Conservation (phyloP, 2,113 vertebrate genomes). For the Eidolon helvum region DNA sequence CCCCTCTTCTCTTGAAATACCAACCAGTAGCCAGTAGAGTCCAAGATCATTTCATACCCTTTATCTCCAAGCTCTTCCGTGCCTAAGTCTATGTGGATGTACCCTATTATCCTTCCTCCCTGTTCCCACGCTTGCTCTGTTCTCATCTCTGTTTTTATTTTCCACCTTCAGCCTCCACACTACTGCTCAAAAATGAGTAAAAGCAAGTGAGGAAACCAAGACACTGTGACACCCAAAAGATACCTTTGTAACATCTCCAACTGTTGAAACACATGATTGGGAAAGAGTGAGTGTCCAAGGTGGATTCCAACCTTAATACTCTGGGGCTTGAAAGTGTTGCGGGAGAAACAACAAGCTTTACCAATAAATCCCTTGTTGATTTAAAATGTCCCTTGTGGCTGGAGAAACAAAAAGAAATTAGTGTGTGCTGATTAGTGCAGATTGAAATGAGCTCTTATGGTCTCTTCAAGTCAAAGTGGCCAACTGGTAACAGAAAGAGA, state of each 20-base stretch:
- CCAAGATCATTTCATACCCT: neutral
- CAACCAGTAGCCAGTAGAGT: neutral
- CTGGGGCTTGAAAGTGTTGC: neutral
- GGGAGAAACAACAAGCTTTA: neutral
- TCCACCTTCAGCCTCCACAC: neutral
- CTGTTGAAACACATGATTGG: neutral
- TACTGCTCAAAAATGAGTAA: neutral
- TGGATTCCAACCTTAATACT: neutral
- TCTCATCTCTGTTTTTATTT: neutral
- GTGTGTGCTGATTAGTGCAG: conserved; percentile 6
- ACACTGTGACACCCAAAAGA: neutral
- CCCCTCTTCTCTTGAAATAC: neutral
- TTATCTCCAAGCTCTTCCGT: neutral
- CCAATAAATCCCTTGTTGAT: neutral
- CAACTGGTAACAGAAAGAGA: neutral
- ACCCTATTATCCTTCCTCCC: accelerated
- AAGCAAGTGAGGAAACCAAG: neutral
- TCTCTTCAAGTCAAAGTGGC: conserved; percentile 3
- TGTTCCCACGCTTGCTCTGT: neutral
- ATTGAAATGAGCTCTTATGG: conserved; percentile 14
- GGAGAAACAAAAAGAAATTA: conserved; percentile 26
- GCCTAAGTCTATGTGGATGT: too few relatives aligned
- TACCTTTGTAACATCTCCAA: too few relatives aligned
- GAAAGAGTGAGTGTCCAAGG: neutral
- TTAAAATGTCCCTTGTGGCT: neutral